Base-by-base conservation (phyloP, 2,888 invertebrate genomes). In the Nephrotoma flavescens region DNA sequence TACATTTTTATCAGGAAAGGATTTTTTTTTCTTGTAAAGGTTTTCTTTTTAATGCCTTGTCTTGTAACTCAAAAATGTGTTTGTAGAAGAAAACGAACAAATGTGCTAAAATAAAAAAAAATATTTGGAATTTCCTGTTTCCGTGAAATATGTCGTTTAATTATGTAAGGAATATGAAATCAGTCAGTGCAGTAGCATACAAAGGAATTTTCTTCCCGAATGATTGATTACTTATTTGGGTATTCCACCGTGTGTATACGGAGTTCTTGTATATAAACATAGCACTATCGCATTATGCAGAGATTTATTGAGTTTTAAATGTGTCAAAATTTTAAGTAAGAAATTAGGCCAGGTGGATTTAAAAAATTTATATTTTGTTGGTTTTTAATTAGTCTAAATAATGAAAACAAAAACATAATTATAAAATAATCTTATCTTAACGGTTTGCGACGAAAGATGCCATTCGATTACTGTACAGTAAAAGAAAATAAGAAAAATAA, bases 121-220 rank as follows among this genome's bases (percentile, higher is more conserved):
- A 31, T 31, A 15, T 15, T 85, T 85, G 85, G 85, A 85, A 85
- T 85, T 85, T 85, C 85, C 85, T 85, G 85, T 85, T 85, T 85
- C 85, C 85, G 84, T 84, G 84, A 42, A 84, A 84, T 42, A 42
- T 41, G 84, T 84, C 42, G 84, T 71, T 71, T 71, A 71, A 71
- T 71, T 71, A 71, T 71, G 31, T 71, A 71, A 71, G 52, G 15
- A 52, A 52, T 6, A 15, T 6, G 71, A 71, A 31, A 71, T 57
- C 71, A 71, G 71, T 71, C 71, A 31, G 71, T 71, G 71, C 71
- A 71, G 52, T 4, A 71, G 31, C 11, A 31, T 15, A 57, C 47
- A 47, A 11, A 6, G 71, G 31, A 71, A 71, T 71, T 71, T 31
- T 71, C 31, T 19, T 71, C 71, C 71, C 71, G 71, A 71, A 71